Evolutionary conservation across 1,140 invertebrate genomes (phyloP).

Genomic region (Brachionus plicatilis): DNA sequence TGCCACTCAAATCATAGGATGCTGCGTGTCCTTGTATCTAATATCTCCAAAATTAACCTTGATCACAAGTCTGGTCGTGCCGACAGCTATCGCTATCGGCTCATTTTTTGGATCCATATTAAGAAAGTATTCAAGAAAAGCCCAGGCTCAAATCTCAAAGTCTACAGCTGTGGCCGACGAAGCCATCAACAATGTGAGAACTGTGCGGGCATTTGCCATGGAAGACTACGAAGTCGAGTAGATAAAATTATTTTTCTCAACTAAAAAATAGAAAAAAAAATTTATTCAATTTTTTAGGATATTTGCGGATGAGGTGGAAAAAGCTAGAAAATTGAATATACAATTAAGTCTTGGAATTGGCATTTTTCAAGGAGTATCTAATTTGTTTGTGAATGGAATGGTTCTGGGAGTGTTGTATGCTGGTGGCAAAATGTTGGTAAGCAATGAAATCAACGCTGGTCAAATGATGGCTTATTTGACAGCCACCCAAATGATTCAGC

Average conservation of each 20-base stretch:
- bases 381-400: slow-evolving; percentile 65
- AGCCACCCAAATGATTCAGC: slow-evolving; percentile 85
- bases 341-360: slow-evolving; percentile 81
- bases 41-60: slow-evolving; percentile 82
- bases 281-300: not conserved
- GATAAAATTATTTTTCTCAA: slow-evolving; percentile 9
- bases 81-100: slow-evolving; percentile 70
- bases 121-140: slow-evolving; percentile 66
- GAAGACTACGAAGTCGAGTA: slow-evolving; percentile 72
- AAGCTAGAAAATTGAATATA: slow-evolving; percentile 67
- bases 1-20: slow-evolving; percentile 73
- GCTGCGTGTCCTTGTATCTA: slow-evolving; percentile 68
- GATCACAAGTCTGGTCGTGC: slow-evolving; percentile 73
- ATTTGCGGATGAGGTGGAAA: slow-evolving; percentile 63
- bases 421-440: slow-evolving; percentile 51
- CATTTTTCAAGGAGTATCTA: slow-evolving; percentile 66
- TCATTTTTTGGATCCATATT: slow-evolving; percentile 68
- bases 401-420: slow-evolving; percentile 80
- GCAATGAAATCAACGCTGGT: slow-evolving; percentile 60
- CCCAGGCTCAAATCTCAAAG: slow-evolving; percentile 75
- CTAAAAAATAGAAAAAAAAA: not conserved
- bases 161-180: slow-evolving; percentile 82
- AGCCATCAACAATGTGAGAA: slow-evolving; percentile 81
- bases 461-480: slow-evolving; percentile 90
- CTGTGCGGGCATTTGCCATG: slow-evolving; percentile 82